Base-by-base conservation (phyloP, 2,797 vertebrate species). In the Anomalospiza imberbis region DNA sequence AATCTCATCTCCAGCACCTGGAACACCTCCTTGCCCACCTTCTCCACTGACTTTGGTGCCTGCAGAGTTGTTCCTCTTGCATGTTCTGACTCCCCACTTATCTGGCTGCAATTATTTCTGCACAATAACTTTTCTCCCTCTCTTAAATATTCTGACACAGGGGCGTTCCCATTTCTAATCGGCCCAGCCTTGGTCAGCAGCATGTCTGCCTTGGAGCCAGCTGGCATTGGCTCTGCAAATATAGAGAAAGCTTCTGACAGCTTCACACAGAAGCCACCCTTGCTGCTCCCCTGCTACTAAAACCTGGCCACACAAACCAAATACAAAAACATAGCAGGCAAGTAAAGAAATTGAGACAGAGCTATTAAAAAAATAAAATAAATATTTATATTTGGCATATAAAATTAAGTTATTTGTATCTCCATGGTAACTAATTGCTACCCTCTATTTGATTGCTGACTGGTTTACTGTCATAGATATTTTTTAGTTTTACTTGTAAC, bases 361-460 rank as follows among this genome's bases (percentile, higher is more conserved):
- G 42, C 3, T n/a, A n/a, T 65, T 29, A 38, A 32, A 83, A 42
- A 45, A 19, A 18, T 45, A 4, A 54, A 82, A 76, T 6, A 85
- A 78, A 65, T 61, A 58, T 77, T 72, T 91, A 25, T 81, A 75
- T 66, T 86, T 77, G 58, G 24, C 10, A 79, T 24, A 34, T 36
- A 84, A 91, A 85, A 87, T 82, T 60, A 91, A 60, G 26, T 19
- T 76, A 67, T 87, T 76, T 91, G 25, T 11, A 50, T 90, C 42
- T 88, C 71, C 70, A 53, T 75, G 71, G 58, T 79, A 72, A 70
- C 70, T 81, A 93, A 94, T 92, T 90, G 18, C 60, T 86, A 62
- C 28, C 16, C 6, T 75, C 17, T 72, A 7, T 77, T 95, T 92
- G 71, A 92, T 19, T 75, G 82, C 88, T 88, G 82, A 62, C 25